Evolutionary conservation across 1,140 invertebrate species (phyloP).

Genomic region (Drosophila oshimai): DNA sequence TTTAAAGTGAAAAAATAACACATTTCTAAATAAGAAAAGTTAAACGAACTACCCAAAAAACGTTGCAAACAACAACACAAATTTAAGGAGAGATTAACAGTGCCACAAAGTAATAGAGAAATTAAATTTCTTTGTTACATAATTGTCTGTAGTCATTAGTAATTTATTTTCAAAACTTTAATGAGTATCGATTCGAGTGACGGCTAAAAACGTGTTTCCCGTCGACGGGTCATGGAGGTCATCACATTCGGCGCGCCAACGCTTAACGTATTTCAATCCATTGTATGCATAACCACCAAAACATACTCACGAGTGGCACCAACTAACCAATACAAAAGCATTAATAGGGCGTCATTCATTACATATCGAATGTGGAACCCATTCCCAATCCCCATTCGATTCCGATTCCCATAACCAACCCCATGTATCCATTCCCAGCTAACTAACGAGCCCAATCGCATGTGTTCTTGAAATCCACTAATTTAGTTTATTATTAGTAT

Average conservation of each 20-base stretch:
- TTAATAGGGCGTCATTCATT: slow-evolving; percentile 61
- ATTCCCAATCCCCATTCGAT: slow-evolving; percentile 12
- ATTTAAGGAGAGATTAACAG: not conserved
- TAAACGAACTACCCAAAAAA: not conserved
- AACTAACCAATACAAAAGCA: slow-evolving; percentile 13
- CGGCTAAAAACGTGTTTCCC: slow-evolving; percentile 53
- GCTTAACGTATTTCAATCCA: slow-evolving; percentile 61
- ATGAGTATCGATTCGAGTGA: slow-evolving; percentile 75
- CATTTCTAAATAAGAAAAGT: not conserved
- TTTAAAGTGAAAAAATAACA: not conserved
- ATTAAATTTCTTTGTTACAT: slow-evolving; percentile 13
- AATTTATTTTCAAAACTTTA: slow-evolving; percentile 69
- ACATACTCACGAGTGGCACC: too few relatives aligned
- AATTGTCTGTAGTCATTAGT: too few relatives aligned
- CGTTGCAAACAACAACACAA: not conserved
- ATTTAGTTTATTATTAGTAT: slow-evolving; percentile 43
- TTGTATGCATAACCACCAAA: slow-evolving; percentile 54
- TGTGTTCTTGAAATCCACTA: slow-evolving; percentile 44
- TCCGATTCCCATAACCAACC: not conserved
- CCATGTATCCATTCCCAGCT: slow-evolving; percentile 20
- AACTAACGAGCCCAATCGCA: slow-evolving; percentile 30
- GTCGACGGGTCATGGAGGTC: slow-evolving; percentile 60
- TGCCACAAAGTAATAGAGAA: not conserved
- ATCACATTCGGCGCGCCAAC: slow-evolving; percentile 39
- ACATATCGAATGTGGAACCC: slow-evolving; percentile 48